Base-by-base conservation (phyloP, 1,140 invertebrate genomes). In the Procambarus virginalis region DNA sequence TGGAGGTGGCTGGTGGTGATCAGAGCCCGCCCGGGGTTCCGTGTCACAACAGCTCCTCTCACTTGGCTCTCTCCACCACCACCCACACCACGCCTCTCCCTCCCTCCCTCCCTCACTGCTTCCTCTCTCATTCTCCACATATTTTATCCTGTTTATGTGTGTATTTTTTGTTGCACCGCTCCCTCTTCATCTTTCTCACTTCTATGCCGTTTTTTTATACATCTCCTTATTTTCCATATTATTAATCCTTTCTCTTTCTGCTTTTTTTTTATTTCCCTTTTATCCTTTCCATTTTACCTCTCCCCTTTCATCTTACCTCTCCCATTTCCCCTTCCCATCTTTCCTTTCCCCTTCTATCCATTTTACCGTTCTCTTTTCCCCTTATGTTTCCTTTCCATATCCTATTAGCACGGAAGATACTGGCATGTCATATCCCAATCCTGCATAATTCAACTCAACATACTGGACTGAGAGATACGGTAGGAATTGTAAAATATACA, bases 31-130 rank as follows among this genome's bases (percentile, higher is more conserved):
- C 68, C 34, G 68, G 68, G 22, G 68, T 73, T 34, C 68, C 20
- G 68, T 73, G n/a, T 73, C 68, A 73, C 68, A 73, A 73, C 68
- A 22, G 68, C 68, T 22, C n/a, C 68, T 73, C 68, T 73, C 68
- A 73, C 68, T 73, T n/a, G 22, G 9, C 60, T 64, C 68, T 6
- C 68, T 6, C 5, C 68, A 70, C 68, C 68, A 12, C 10, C 68
- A 17, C 68, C 22, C 68, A 6, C 10, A 17, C n/a, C 2, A 5
- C n/a, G 2, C 10, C 68, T 22, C 68, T n/a, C n/a, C 3, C 68
- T 22, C 68, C 3, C 68, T 9, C 20, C 5, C n/a, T 6, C 68
- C 17, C 68, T 22, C n/a, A 6, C 68, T 68, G 34, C 22, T 48
- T 17, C 22, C 80, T 68, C 58, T 9, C 22, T 34, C 80, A 64